A percentile compares a stretch with the other conserved stretches of the same genome.
These are phyloP conservation scores for Naja naja DNA, from an alignment of 2,113 vertebrate genomes.

Conservation along the genomic window DNA sequence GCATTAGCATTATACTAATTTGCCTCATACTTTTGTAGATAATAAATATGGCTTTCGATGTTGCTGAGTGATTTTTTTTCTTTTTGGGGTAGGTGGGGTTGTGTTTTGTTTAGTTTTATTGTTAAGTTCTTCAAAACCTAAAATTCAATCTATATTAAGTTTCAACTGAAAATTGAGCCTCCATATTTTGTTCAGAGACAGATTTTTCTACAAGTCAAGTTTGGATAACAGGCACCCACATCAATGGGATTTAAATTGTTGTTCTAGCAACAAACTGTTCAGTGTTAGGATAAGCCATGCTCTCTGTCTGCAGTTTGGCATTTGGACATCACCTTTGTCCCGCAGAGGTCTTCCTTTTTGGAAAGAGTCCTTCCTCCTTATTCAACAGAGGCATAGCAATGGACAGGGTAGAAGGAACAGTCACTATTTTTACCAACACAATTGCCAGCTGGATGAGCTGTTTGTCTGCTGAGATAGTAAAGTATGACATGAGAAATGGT, in stretches of 20 bases:
- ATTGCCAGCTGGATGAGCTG: not conserved
- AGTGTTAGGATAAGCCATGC: not conserved
- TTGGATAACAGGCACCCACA: not conserved
- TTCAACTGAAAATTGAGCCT: not conserved
- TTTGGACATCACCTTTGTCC: not conserved
- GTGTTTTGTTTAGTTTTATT: not conserved
- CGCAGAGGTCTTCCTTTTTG: not conserved
- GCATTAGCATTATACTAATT: not conserved
- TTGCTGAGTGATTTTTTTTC: not conserved
- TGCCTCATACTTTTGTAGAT: not conserved
- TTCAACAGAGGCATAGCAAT: not conserved
- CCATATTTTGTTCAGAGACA: not conserved
- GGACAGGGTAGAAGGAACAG: not conserved
- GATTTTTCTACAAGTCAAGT: not conserved
- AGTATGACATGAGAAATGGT: slow-evolving; percentile 2
- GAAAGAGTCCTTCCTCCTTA: not conserved
- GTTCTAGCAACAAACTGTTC: not conserved
- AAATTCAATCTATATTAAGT: not conserved
- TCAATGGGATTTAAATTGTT: not conserved
- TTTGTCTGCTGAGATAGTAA: not conserved
- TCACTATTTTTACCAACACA: slow-evolving; percentile 1
- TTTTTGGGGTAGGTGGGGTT: not conserved
- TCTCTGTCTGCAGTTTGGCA: not conserved
- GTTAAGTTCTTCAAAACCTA: not conserved
- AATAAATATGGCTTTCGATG: not conserved